Base-by-base conservation (phyloP, 2,797 vertebrate species). In the Poecilia gillii region DNA sequence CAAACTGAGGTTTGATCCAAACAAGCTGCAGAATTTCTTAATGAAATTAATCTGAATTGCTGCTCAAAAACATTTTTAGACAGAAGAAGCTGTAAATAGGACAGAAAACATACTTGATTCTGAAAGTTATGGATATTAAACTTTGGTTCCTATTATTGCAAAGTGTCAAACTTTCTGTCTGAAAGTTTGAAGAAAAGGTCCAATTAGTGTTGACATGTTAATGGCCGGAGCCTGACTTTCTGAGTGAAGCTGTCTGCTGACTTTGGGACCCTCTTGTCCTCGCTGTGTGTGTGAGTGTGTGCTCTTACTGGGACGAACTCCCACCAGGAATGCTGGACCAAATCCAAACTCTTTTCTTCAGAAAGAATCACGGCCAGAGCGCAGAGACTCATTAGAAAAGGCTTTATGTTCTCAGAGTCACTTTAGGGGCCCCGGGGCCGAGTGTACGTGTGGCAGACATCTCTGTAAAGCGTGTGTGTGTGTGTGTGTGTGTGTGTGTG, bases 161-260 rank as follows among this genome's bases (percentile, higher is more conserved):
- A 73, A 55, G 11, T 55, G 51, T 55, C 25, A 53, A n/a, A 53
- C 72, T 23, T 55, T 43, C 51, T 74, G 31, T 39, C 13, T 70
- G 6, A 47, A 51, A 8, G 45, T 14, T 20, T 43, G 13, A 80
- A 11, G n/a, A 83, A 62, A 74, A 14, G 79, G 72, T 82, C 89
- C 82, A 92, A 91, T 93, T 92, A 93, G 88, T 49, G 76, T 43
- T 87, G 89, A 86, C 84, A 91, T 88, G 89, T 84, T 90, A 91
- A 92, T 90, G 80, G 57, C 53, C 68, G 75, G 82, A 51, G 68
- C 86, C 84, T 89, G 84, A 85, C 86, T 81, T 83, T 41, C 39
- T 92, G 84, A 93, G 86, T 89, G 83, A 89, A 80, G 83, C 74
- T 74, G 75, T 81, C 75, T 89, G 72, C 72, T 90, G 89, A 89